Evolutionary conservation across 1,140 invertebrate genomes (phyloP).

Genomic region (Drosophila serrata): DNA sequence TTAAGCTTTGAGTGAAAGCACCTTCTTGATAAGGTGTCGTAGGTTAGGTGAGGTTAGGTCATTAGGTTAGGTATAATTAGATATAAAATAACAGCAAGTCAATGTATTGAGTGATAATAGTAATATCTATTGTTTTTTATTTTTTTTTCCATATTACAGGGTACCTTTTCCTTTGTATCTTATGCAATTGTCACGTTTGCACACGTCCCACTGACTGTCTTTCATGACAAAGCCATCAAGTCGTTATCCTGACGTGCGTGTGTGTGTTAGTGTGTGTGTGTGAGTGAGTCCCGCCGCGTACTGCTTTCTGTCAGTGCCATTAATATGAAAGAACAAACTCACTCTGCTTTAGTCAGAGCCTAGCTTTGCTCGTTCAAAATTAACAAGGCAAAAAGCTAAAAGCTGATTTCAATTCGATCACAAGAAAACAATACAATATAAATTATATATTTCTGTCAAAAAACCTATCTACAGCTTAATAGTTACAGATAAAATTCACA

Average conservation of each 20-base stretch:
- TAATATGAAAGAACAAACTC: constrained; percentile 22
- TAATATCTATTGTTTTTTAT: not conserved
- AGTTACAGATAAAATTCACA: too few relatives aligned
- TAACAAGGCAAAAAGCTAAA: too few relatives aligned
- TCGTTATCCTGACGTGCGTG: constrained; percentile 44
- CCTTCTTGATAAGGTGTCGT: not conserved
- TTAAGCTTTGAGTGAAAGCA: not conserved
- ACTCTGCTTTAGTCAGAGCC: not conserved
- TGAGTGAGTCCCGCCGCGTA: not conserved
- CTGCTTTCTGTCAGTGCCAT: constrained; percentile 41
- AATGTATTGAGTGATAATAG: not conserved
- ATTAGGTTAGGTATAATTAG: not conserved
- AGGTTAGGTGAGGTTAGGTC: not conserved
- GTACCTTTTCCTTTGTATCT: not conserved
- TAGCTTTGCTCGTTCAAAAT: constrained; percentile 36
- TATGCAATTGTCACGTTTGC: not conserved
- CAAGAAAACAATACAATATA: too few relatives aligned
- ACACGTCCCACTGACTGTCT: constrained; percentile 32
- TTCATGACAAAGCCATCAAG: constrained; percentile 51
- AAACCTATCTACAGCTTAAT: too few relatives aligned
- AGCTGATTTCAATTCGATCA: too few relatives aligned
- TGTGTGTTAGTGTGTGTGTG: constrained; percentile 8
- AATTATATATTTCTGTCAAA: too few relatives aligned
- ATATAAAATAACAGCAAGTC: not conserved
- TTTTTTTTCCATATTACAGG: not conserved